These are phyloP conservation scores for Erpornis zantholeuca DNA, from an alignment of 2,113 vertebrate species.

Conservation along the genomic window DNA sequence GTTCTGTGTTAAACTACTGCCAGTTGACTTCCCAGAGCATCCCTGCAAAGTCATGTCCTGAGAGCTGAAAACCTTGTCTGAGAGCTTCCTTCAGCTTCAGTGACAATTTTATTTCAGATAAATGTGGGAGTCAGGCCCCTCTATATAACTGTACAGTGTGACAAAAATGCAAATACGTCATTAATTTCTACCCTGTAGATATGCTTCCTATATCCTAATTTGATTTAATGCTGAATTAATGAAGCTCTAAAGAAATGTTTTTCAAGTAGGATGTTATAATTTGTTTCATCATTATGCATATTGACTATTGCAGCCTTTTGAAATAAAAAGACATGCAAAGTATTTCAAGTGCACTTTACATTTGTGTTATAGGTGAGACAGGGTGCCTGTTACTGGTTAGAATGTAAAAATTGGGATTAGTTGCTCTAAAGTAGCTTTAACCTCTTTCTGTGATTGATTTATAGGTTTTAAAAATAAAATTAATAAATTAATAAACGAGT, in stretches of 20 bases:
- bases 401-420: neutral
- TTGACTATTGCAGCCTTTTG: neutral
- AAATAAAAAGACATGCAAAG: neutral
- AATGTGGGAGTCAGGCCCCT: neutral
- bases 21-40: neutral
- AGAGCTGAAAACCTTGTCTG: neutral
- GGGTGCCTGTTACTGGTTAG: neutral
- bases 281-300: neutral
- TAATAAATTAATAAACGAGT: neutral
- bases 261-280: neutral
- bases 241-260: conserved; percentile 7
- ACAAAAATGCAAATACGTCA: conserved; percentile 9
- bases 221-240: neutral
- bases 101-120: neutral
- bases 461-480: neutral
- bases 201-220: neutral
- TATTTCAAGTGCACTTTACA: neutral
- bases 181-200: conserved; percentile 3
- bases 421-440: neutral
- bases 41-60: neutral
- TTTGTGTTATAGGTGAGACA: neutral
- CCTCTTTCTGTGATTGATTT: neutral
- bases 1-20: neutral
- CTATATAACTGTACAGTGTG: neutral
- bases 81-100: neutral